phyloP scores from a whole-genome alignment of 2,888 invertebrate genomes.

The Beris chalybata region DNA sequence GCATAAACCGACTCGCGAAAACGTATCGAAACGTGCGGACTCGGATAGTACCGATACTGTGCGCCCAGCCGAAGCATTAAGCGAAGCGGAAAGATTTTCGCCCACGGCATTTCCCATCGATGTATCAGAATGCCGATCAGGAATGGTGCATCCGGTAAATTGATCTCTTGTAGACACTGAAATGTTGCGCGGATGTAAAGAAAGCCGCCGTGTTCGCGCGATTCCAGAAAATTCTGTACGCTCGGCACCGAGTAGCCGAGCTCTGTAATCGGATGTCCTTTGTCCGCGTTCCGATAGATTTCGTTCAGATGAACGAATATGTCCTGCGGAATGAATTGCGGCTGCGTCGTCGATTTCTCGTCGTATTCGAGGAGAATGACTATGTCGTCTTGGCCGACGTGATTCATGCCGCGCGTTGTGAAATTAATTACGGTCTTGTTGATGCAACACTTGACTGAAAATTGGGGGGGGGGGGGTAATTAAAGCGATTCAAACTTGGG shows the following conservation, averaged over 20 bases:
- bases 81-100: slow-evolving; percentile 75
- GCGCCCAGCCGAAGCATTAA: slow-evolving; percentile 78
- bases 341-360: slow-evolving; percentile 55
- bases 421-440: slow-evolving; percentile 76
- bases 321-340: slow-evolving; percentile 64
- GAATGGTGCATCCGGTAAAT: slow-evolving; percentile 73
- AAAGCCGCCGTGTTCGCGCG: slow-evolving; percentile 77
- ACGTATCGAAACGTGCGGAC: slow-evolving; percentile 76
- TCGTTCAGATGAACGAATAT: slow-evolving; percentile 73
- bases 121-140: slow-evolving; percentile 78
- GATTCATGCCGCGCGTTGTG: slow-evolving; percentile 73
- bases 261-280: slow-evolving; percentile 71
- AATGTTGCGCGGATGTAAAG: slow-evolving; percentile 78
- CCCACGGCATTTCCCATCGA: slow-evolving; percentile 62
- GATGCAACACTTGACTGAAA: slow-evolving; percentile 71
- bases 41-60: slow-evolving; percentile 84
- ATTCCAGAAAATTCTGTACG: slow-evolving; percentile 61
- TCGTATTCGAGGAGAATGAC: slow-evolving; percentile 72
- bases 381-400: slow-evolving; percentile 82
- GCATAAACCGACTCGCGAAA: slow-evolving; percentile 78
- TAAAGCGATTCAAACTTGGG: background rate
- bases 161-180: slow-evolving; percentile 77
- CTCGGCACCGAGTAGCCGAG: slow-evolving; percentile 66
- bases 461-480: background rate
- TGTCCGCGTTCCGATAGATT: slow-evolving; percentile 69